These are phyloP conservation scores for Mirza zaza DNA, from an alignment of 2,113 vertebrate species.

Conservation along the genomic window DNA sequence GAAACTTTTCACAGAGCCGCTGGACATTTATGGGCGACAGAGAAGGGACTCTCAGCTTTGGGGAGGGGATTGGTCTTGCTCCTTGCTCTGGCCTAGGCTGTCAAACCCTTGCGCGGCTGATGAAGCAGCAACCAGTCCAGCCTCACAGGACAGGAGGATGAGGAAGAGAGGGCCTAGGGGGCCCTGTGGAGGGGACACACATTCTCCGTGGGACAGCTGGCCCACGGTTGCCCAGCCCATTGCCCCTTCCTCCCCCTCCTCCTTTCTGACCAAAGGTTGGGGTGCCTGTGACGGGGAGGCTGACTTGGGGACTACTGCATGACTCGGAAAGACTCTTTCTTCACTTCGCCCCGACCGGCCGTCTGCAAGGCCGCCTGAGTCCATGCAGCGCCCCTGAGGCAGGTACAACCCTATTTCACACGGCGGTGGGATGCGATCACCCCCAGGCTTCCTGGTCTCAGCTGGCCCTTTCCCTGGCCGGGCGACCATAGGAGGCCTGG, in stretches of 20 bases:
- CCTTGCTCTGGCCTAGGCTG: not conserved
- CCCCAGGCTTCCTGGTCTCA: not conserved
- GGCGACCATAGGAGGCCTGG: accelerated
- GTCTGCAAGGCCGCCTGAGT: not conserved
- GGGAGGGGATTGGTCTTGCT: not conserved
- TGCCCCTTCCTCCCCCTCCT: not conserved
- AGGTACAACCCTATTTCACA: not conserved
- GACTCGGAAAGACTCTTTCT: not conserved
- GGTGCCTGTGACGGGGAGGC: not conserved
- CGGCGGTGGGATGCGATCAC: not conserved
- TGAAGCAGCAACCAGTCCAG: constrained; percentile 9
- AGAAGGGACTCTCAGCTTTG: constrained; percentile 52
- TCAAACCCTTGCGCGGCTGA: not conserved
- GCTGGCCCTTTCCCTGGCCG: not conserved
- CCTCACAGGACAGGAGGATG: not conserved
- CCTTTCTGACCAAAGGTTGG: not conserved
- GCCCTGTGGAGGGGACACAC: not conserved
- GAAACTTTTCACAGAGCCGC: constrained; percentile 59
- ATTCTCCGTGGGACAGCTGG: not conserved
- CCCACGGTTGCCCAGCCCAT: not conserved
- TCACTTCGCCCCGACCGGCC: not conserved
- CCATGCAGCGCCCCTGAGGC: not conserved
- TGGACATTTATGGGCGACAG: not conserved
- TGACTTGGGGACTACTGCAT: not conserved
- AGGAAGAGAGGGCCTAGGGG: not conserved